Evolutionary conservation across 2,113 vertebrate species (phyloP), one percentile per base, ranked within the genome.

Genomic region (Amazona vittata): DNA sequence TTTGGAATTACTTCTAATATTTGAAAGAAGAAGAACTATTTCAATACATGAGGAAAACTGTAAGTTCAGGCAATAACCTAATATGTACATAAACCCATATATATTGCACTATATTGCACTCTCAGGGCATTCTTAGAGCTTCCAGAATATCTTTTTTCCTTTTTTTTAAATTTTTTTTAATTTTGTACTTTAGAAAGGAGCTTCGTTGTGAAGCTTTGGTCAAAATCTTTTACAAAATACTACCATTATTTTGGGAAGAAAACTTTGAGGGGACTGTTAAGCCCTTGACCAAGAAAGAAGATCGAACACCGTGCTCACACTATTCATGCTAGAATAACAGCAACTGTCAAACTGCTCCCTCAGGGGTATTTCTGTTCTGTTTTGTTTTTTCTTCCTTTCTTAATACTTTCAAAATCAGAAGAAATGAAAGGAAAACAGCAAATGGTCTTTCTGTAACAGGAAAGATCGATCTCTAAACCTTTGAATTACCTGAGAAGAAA

Each of bases 361-460:
- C 1, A 5, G 70, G 55, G 43, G 1, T 75, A 63, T 43, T 88
- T 86, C 31, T 77, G 71, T 6, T 89, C 50, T 64, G 47, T 8
- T 63, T 46, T 55, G 47, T 13, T 31, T 50, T 65, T 62, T 63
- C 26, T 41, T 55, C 3, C 19, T 74, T 55, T 39, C 57, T 84
- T 85, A 93, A 53, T 93, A 91, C 93, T 87, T 94, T 95, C 55
- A 88, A 93, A 91, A 93, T 35, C 18, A 1, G 70, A 83, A 92
- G 52, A 94, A 91, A 70, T 44, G 5, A 59, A 94, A 95, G 50
- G 26, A 92, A 97, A 94, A 49, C 70, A 91, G 82, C 50, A 91
- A 91, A 93, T 46, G 33, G 49, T 49, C 50, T 64, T 85, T 94
- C 85, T 46, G 59, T n/a, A 86, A 68, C 29, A 86, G 33, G 92